These are phyloP conservation scores for Amazonetta brasiliensis DNA, from an alignment of 2,797 vertebrate species.

Conservation along the genomic window DNA sequence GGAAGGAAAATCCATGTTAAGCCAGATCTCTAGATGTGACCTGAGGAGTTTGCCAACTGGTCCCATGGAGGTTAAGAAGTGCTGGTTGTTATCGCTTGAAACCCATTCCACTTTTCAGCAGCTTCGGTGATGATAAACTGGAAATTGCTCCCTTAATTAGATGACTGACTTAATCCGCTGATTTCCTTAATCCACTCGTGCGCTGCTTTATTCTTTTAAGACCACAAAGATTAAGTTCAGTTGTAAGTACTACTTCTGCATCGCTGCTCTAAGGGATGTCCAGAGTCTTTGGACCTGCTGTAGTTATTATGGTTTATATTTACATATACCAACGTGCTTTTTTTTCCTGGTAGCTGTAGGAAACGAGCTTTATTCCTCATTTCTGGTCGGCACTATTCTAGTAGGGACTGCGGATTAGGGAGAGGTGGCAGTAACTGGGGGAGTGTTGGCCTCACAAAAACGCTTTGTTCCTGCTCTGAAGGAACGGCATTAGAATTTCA, in stretches of 20 bases:
- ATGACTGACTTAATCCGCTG: not conserved
- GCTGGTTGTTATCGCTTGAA: not conserved
- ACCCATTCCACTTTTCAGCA: not conserved
- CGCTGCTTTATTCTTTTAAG: not conserved
- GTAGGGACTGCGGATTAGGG: not conserved
- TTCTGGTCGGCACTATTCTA: not conserved
- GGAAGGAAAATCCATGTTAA: not conserved
- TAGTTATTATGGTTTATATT: not conserved
- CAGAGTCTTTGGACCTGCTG: not conserved
- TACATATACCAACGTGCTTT: not conserved
- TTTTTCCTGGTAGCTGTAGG: not conserved
- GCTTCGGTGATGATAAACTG: not conserved
- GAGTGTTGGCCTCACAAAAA: not conserved
- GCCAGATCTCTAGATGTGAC: not conserved
- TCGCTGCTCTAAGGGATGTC: not conserved
- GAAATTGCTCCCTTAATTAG: not conserved
- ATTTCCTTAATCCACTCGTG: not conserved
- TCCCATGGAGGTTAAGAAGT: not conserved
- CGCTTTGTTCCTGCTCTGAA: conserved; percentile 20
- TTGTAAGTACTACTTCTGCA: not conserved
- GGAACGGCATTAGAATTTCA: conserved; percentile 22
- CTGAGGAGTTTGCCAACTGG: not conserved
- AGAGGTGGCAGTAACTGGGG: not conserved
- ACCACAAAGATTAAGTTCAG: not conserved
- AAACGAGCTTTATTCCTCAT: not conserved